Evolutionary conservation across 2,797 vertebrate species (phyloP).

Genomic region (Pygocentrus nattereri): DNA sequence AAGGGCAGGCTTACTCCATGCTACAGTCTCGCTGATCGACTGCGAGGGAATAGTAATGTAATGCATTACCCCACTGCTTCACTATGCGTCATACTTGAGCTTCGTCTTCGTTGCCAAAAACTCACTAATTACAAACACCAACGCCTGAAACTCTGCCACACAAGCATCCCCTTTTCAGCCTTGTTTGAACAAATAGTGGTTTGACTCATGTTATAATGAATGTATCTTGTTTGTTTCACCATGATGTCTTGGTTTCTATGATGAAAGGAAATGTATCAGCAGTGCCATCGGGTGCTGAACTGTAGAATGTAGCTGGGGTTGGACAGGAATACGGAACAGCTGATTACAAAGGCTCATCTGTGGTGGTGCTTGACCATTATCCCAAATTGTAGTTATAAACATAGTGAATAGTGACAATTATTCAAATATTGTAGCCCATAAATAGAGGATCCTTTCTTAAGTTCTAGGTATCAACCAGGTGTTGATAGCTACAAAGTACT

Average conservation of each 20-base stretch:
- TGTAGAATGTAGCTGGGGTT: not conserved
- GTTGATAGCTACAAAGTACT: too few species aligned
- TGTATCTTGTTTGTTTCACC: slow-evolving; percentile 34
- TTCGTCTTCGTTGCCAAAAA: slow-evolving; percentile 39
- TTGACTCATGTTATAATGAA: slow-evolving; percentile 38
- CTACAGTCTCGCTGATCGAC: slow-evolving; percentile 23
- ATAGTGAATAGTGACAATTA: not conserved
- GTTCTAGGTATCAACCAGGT: too few species aligned
- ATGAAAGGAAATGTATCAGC: not conserved
- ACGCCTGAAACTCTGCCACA: slow-evolving; percentile 20
- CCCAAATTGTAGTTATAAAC: not conserved
- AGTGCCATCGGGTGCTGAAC: not conserved
- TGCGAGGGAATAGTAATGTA: slow-evolving; percentile 28
- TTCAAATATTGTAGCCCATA: not conserved
- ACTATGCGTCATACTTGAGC: slow-evolving; percentile 28
- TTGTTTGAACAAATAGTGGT: slow-evolving; percentile 21
- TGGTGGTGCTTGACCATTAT: not conserved
- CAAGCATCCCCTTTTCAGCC: not conserved
- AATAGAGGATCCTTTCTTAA: too few species aligned
- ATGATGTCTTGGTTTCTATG: slow-evolving; percentile 30
- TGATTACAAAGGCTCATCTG: slow-evolving; percentile 19
- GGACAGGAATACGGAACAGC: not conserved
- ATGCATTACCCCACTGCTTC: slow-evolving; percentile 36
- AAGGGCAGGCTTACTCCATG: slow-evolving; percentile 34
- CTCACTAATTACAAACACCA: slow-evolving; percentile 37